Evolutionary conservation across 1,140 invertebrate species (phyloP), one percentile per base, ranked within the genome.

Genomic region (Drosophila santomea): DNA sequence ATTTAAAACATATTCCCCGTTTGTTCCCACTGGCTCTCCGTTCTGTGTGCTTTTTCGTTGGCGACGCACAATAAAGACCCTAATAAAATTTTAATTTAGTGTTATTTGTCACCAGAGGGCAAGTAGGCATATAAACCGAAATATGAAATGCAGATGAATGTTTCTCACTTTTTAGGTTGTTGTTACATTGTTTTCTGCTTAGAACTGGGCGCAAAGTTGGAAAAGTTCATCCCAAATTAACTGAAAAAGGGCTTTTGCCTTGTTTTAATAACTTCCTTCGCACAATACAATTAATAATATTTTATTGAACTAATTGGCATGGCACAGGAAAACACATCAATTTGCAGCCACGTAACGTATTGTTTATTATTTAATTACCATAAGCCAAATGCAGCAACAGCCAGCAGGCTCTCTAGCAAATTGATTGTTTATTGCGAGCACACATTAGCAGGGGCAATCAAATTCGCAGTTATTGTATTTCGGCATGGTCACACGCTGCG

Each of bases 51-150:
- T 64, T 62, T 66, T 73, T 57, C 32, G 63, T 64, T 55, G 55
- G 72, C 64, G 80, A 57, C 76, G 77, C 72, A 82, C 84, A 84
- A 88, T 88, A 88, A 88, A 88, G 84, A 88, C 84, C 84, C 84
- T 88, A 88, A 88, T 88, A 88, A 88, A 89, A 88, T 89, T 88
- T 88, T 89, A 84, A 88, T 88, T 88, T 88, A 88, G 73, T 88
- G 84, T 88, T 88, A 88, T 88, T 88, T 88, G 80, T 89, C 84
- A 84, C 84, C 73, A 88, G 84, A 84, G 84, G 80, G 67, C 52
- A 58, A 78, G 63, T 41, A 48, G 56, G 62, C 45, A 62, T 59
- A 58, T 32, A 44, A 55, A 59, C 32, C 25, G 35, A 23, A 32
- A 60, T 43, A 54, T 32, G 43, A 71, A 43, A 64, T 59, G 39